Evolutionary conservation across 1,140 invertebrate genomes (phyloP), one percentile per base, ranked within the genome.

Genomic region (Drosophila ambigua): DNA sequence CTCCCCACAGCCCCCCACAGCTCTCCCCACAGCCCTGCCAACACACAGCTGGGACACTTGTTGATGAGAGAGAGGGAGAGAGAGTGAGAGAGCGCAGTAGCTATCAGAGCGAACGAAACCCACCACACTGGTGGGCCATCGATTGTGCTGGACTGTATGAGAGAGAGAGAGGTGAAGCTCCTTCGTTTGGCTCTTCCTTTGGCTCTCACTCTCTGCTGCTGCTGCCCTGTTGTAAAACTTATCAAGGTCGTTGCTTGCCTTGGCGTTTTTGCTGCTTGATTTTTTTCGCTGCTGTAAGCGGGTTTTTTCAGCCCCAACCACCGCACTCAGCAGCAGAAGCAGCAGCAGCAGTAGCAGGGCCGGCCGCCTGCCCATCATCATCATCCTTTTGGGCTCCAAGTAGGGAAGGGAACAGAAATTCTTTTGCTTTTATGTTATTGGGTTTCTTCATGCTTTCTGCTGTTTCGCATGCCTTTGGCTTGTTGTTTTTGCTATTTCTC

Each of bases 371-470:
- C 35, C 35, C 35, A 39, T 39, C 11, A 39, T 75, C 61, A 79
- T 71, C 78, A 87, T 87, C 82, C 82, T 87, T 88, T 82, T 60
- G 82, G 73, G 62, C 66, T 72, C 62, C 23, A 52, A 20, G 20
- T 35, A 53, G 13, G 28, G 4, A 16, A 53, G 23, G 23, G 20
- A 53, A 41, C 28, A 73, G 77, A 74, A 87, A 87, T 87, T 87
- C 82, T 87, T 88, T 75, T 63, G 82, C 82, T 87, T 88, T 87
- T 88, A 87, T 87, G 82, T 87, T 87, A 87, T 87, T 88, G 82
- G 83, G 82, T 87, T 87, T 87, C 78, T 82, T 66, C 65, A 13
- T 75, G 63, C 57, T 55, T 59, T 67, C 63, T 63, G 59, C 64
- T 79, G 54, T 63, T 79, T 79, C 53, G 66, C 77, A 71, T 77